Conservation (phyloP, 2,113 vertebrate species). For the Salvelinus namaycush region DNA sequence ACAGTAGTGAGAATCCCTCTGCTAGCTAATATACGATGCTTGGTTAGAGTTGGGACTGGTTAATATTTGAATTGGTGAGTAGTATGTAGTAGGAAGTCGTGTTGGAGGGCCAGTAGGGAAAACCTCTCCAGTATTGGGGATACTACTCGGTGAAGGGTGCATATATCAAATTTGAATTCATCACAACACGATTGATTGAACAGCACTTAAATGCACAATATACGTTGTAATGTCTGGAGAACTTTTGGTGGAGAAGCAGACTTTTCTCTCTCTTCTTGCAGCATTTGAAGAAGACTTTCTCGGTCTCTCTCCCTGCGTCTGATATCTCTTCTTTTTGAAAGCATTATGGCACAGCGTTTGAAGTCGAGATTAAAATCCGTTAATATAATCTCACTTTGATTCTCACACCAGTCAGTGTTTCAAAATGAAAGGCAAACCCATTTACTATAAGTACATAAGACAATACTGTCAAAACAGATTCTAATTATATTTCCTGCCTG, state of each 20-base stretch:
- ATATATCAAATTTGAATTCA: neutral
- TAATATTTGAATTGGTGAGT: neutral
- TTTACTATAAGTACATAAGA: conserved; percentile 45
- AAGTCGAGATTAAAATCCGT: conserved; percentile 59
- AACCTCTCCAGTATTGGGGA: neutral
- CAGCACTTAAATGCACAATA: neutral
- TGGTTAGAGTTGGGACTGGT: neutral
- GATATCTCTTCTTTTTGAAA: conserved; percentile 38
- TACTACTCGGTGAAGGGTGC: neutral
- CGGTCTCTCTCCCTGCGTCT: conserved; percentile 14
- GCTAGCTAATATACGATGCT: neutral
- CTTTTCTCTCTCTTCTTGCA: conserved; percentile 1
- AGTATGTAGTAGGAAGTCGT: neutral
- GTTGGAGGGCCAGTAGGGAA: neutral
- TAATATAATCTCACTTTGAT: conserved; percentile 52
- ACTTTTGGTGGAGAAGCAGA: neutral
- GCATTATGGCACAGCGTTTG: conserved; percentile 39
- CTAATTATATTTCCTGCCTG: conserved; percentile 46
- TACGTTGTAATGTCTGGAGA: neutral
- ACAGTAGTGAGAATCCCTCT: too few relatives aligned
- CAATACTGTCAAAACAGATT: conserved; percentile 53
- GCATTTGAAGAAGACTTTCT: conserved; percentile 12
- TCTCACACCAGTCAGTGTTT: conserved; percentile 35
- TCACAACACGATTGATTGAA: neutral
- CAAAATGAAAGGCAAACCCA: conserved; percentile 55